Percentiles rank a stretch among this genome's conserved stretches.
Evolutionary conservation across 2,113 vertebrate species (phyloP).

Genomic region (Charina bottae): DNA sequence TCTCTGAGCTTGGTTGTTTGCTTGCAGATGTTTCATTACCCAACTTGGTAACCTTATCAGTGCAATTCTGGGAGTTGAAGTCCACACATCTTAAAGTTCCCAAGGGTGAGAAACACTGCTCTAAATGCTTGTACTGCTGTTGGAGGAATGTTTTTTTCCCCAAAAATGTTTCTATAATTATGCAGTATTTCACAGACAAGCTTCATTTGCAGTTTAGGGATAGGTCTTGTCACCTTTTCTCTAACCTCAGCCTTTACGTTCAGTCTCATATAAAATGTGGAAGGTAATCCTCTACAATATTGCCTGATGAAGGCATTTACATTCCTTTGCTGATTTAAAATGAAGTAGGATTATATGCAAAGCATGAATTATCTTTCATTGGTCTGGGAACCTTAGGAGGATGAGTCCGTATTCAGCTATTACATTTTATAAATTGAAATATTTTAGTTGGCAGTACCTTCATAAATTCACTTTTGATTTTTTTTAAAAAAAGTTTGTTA

Average conservation of each 20-base stretch:
- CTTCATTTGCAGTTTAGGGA: slow-evolving; percentile 26
- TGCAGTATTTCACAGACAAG: neutral
- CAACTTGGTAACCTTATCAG: no score
- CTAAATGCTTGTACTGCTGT: neutral
- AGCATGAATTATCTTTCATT: slow-evolving; percentile 22
- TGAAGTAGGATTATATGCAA: neutral
- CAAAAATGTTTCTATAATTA: neutral
- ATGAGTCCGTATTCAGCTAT: slow-evolving; percentile 36
- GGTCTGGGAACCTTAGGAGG: neutral
- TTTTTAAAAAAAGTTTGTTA: slow-evolving; percentile 5
- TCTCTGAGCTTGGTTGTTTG: no score
- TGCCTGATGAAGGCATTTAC: neutral
- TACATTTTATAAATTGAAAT: slow-evolving; percentile 30
- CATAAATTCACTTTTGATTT: slow-evolving; percentile 22
- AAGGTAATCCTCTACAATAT: slow-evolving; percentile 1
- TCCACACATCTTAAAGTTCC: no score
- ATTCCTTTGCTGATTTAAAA: neutral
- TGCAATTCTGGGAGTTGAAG: no score
- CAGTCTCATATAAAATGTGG: slow-evolving; percentile 20
- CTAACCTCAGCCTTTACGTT: neutral
- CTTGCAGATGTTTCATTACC: no score
- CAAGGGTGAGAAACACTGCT: no score
- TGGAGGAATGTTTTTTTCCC: neutral
- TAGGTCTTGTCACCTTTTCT: slow-evolving; percentile 22
- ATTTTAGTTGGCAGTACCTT: slow-evolving; percentile 33